Conservation (phyloP, 2,888 invertebrate species). For the Synergus laeviventris region DNA sequence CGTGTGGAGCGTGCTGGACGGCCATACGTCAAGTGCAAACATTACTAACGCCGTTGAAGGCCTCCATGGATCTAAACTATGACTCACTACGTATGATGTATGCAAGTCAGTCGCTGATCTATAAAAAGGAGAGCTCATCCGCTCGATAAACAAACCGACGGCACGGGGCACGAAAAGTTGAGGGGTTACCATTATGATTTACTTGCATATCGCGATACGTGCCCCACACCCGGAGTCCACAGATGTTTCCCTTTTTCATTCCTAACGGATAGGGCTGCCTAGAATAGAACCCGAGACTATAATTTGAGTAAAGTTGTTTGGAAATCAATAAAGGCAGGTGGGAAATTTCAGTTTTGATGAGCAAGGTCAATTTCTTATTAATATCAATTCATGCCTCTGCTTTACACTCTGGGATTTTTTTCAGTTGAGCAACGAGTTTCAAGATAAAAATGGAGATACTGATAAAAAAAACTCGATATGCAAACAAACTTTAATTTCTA, state of each 20-base stretch:
- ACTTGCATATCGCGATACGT: background rate
- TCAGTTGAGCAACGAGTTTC: background rate
- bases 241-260: conserved; percentile 39
- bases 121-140: conserved; percentile 24
- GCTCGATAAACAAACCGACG: conserved; percentile 38
- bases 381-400: background rate
- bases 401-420: background rate
- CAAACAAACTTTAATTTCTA: no score
- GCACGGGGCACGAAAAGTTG: conserved; percentile 34
- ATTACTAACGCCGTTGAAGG: conserved; percentile 37
- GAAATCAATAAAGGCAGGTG: background rate
- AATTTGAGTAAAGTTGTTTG: background rate
- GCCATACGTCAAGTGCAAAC: conserved; percentile 53
- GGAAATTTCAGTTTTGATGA: background rate
- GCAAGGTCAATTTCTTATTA: background rate
- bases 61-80: background rate
- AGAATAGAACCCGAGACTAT: background rate
- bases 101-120: conserved; percentile 30
- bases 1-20: conserved; percentile 39
- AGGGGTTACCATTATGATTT: conserved; percentile 43
- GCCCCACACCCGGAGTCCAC: conserved; percentile 25
- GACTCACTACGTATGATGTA: conserved; percentile 5
- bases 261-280: background rate
- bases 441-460: no score
- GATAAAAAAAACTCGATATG: no score